Evolutionary conservation across 2,113 vertebrate species (phyloP).

Genomic region (Baryphthengus martii): DNA sequence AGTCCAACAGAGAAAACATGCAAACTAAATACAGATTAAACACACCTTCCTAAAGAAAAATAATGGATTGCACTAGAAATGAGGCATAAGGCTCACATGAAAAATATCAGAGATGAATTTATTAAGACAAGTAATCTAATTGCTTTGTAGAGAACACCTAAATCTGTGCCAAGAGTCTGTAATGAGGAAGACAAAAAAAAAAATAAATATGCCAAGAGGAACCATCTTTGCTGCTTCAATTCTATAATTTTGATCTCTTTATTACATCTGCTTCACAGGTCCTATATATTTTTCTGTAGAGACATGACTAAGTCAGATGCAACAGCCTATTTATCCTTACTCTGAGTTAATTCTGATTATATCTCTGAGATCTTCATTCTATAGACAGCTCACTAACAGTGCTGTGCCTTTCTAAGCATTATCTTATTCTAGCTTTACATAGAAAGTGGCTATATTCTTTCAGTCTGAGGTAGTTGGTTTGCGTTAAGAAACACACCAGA

Average conservation of each 20-base stretch:
- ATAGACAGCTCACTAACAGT: background rate
- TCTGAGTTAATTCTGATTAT: background rate
- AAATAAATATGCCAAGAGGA: background rate
- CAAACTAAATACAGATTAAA: constrained; percentile 57
- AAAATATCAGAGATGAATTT: background rate
- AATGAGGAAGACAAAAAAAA: background rate
- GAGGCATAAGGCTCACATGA: background rate
- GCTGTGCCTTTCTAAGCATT: background rate
- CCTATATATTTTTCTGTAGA: background rate
- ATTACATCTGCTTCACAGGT: background rate
- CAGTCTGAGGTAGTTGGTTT: background rate
- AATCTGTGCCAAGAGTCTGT: background rate
- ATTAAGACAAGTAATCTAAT: constrained; percentile 1
- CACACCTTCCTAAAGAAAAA: constrained; percentile 42
- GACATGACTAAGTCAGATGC: background rate
- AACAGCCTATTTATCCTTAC: background rate
- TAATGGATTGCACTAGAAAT: constrained; percentile 4
- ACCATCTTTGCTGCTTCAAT: background rate
- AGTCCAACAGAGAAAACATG: constrained; percentile 30
- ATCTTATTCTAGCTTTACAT: background rate
- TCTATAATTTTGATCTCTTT: background rate
- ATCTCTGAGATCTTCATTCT: background rate
- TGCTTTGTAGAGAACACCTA: background rate
- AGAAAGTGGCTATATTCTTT: background rate
- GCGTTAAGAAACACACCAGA: background rate